These are phyloP conservation scores for Teleogryllus oceanicus DNA, from an alignment of 2,888 invertebrate species.

Conservation along the genomic window DNA sequence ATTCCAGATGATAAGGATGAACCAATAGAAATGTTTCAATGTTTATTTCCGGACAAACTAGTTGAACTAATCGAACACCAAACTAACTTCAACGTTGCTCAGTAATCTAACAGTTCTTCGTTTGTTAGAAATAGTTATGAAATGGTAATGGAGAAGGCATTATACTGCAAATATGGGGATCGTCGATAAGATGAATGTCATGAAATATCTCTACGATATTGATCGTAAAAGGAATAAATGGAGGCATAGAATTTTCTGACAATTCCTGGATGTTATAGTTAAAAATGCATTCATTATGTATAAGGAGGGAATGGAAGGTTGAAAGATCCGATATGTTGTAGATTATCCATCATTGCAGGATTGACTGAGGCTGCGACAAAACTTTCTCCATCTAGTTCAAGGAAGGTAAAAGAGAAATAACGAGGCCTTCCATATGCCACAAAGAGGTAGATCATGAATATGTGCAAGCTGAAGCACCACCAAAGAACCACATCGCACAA, in stretches of 20 bases:
- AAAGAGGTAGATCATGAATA: conserved; percentile 34
- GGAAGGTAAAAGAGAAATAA: conserved; percentile 31
- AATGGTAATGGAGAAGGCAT: conserved; percentile 27
- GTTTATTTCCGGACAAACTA: no score
- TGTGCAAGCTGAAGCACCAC: conserved; percentile 38
- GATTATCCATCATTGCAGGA: no score
- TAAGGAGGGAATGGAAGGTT: no score
- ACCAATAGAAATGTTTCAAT: no score
- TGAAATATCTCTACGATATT: conserved; percentile 41
- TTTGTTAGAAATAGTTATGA: no score
- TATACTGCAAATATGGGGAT: conserved; percentile 42
- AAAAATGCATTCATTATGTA: conserved; percentile 24
- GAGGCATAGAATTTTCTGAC: conserved; percentile 42
- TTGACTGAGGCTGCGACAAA: conserved; percentile 31
- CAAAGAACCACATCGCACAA: conserved; percentile 36
- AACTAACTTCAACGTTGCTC: no score
- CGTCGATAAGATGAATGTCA: conserved; percentile 43
- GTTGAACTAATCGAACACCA: no score
- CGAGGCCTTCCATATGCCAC: conserved; percentile 37
- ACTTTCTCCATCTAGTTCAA: conserved; percentile 18
- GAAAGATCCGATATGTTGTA: no score
- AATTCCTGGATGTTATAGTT: conserved; percentile 40
- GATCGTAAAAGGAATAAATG: conserved; percentile 43
- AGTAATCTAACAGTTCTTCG: no score
- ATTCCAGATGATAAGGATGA: no score